Conservation (phyloP, 2,888 invertebrate species). For the Polyommatus icarus region DNA sequence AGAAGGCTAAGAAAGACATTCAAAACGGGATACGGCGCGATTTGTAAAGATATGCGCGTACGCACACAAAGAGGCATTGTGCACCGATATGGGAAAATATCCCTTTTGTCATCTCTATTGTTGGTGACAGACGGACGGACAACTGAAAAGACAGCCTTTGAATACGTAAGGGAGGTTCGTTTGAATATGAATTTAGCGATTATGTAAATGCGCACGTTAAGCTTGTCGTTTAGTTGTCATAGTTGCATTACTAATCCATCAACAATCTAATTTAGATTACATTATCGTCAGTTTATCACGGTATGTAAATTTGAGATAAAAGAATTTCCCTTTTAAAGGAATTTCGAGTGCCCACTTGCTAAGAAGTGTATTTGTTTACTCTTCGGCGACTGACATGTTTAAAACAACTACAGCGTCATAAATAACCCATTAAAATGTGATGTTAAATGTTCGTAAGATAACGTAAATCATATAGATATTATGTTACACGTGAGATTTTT, state of each 20-base stretch:
- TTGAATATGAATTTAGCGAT: constrained; percentile 53
- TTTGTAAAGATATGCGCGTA: constrained; percentile 55
- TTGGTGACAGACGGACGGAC: constrained; percentile 73
- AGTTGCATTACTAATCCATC: constrained; percentile 39
- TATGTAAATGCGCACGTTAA: constrained; percentile 48
- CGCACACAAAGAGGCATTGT: constrained; percentile 68
- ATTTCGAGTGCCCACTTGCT: not conserved
- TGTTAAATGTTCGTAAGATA: constrained; percentile 30
- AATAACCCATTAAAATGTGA: constrained; percentile 14
- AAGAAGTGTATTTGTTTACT: not conserved
- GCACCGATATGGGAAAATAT: constrained; percentile 76
- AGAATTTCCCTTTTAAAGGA: not conserved
- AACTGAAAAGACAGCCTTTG: constrained; percentile 75
- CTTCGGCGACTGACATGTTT: not conserved
- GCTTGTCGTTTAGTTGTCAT: constrained; percentile 45
- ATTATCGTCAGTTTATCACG: constrained; percentile 1
- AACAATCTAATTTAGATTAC: constrained; percentile 15
- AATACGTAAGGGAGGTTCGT: constrained; percentile 59
- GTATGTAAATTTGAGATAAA: not conserved
- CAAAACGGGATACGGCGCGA: constrained; percentile 51
- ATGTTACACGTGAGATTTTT: constrained; percentile 39
- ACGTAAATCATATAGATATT: constrained; percentile 39
- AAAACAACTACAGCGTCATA: not conserved
- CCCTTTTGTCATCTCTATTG: constrained; percentile 74
- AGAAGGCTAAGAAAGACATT: constrained; percentile 51